phyloP scores from a whole-genome alignment of 2,113 vertebrate species.

The Phaetusa simplex region DNA sequence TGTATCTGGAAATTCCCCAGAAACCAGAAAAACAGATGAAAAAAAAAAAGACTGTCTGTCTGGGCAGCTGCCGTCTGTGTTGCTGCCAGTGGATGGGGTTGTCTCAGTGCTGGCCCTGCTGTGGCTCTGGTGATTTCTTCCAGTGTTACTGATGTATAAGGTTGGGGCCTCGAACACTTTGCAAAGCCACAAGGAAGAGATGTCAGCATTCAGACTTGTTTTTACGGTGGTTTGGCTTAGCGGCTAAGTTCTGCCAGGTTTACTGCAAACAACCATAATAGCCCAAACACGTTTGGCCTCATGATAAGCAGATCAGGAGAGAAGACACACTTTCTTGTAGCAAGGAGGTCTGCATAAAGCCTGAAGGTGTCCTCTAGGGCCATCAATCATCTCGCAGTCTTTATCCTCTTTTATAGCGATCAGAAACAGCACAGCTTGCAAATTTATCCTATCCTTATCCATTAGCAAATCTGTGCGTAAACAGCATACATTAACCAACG shows the following conservation, averaged over 20 bases:
- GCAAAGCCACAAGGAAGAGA: neutral
- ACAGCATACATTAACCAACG: neutral
- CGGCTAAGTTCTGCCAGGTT: neutral
- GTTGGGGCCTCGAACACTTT: neutral
- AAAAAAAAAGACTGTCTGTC: neutral
- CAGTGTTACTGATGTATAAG: neutral
- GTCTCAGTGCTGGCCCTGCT: neutral
- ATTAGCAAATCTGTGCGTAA: neutral
- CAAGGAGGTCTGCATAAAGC: neutral
- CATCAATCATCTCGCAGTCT: neutral
- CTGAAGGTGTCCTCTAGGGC: neutral
- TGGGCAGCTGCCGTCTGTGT: neutral
- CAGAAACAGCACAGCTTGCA: neutral
- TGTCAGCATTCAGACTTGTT: neutral
- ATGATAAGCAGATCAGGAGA: neutral
- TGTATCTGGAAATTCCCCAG: neutral
- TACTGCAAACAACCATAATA: neutral
- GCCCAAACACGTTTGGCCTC: neutral
- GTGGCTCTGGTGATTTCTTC: neutral
- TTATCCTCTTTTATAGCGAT: neutral
- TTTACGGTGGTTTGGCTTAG: neutral
- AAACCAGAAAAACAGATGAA: neutral
- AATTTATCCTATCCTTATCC: neutral
- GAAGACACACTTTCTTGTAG: neutral
- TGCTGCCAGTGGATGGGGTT: neutral